phyloP scores from a whole-genome alignment of 2,113 vertebrate genomes.

The Rynchops niger region DNA sequence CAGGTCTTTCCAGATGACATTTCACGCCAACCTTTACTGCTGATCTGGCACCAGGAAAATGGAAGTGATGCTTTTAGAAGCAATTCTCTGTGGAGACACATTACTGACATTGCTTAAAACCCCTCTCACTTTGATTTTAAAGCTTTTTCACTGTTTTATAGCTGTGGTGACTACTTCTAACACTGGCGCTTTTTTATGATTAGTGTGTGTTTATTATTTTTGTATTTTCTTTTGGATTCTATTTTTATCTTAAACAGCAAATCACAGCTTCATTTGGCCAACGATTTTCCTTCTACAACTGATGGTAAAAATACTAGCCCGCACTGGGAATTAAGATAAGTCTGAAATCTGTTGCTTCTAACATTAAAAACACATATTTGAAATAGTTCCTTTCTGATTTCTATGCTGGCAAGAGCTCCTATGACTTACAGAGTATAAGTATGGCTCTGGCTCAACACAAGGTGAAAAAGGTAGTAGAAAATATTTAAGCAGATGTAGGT shows the following conservation, averaged over 20 bases:
- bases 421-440: not conserved
- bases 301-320: not conserved
- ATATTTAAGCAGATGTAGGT: not conserved
- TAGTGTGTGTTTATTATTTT: slow-evolving; percentile 33
- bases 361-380: not conserved
- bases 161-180: slow-evolving; percentile 28
- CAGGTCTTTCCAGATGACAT: slow-evolving; percentile 50
- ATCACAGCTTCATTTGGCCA: not conserved
- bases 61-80: slow-evolving; percentile 57
- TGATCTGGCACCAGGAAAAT: slow-evolving; percentile 57
- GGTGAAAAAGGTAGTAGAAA: slow-evolving; percentile 12
- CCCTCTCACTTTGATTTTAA: slow-evolving; percentile 26
- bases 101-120: slow-evolving; percentile 42
- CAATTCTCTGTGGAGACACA: slow-evolving; percentile 40
- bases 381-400: slow-evolving; percentile 25
- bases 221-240: not conserved
- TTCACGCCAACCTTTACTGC: slow-evolving; percentile 25
- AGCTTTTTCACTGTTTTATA: slow-evolving; percentile 39
- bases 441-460: slow-evolving; percentile 1
- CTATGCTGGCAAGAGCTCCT: not conserved
- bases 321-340: not conserved
- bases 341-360: slow-evolving; percentile 5
- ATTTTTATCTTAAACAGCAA: slow-evolving; percentile 4
- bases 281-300: not conserved
- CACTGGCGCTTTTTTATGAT: not conserved